Evolutionary conservation across 2,113 vertebrate species (phyloP).

Genomic region (Campylomormyrus tamandua): DNA sequence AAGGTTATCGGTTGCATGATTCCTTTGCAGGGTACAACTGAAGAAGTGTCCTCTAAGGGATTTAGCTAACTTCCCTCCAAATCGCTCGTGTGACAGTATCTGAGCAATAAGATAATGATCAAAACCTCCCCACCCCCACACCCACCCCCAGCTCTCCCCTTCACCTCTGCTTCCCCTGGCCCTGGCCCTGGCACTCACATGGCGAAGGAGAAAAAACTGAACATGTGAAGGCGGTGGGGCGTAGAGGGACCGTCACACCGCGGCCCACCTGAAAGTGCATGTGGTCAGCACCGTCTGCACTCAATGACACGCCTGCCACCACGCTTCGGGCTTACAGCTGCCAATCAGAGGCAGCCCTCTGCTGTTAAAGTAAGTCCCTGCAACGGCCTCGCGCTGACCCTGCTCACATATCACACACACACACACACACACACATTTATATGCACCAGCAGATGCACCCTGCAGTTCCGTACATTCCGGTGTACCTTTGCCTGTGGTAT

Average conservation of each 20-base stretch:
- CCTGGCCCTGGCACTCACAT: background rate
- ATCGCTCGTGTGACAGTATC: background rate
- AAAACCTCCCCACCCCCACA: background rate
- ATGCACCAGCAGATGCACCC: background rate
- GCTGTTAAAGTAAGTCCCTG: background rate
- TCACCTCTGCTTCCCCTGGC: background rate
- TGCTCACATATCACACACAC: background rate
- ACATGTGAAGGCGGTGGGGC: background rate
- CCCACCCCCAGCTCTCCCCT: background rate
- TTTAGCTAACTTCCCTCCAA: background rate
- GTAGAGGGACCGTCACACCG: background rate
- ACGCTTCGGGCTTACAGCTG: background rate
- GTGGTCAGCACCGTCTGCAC: background rate
- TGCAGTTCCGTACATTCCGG: background rate
- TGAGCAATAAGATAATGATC: background rate
- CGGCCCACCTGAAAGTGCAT: no score
- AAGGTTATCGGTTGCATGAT: background rate
- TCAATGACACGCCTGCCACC: slow-evolving; percentile 14
- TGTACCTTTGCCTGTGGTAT: background rate
- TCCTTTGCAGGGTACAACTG: background rate
- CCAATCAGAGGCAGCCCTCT: slow-evolving; percentile 3
- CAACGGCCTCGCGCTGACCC: background rate
- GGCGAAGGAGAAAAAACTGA: background rate
- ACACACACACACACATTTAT: background rate
- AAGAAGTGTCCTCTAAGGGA: background rate